Base-by-base conservation (phyloP, 2,888 invertebrate species). In the Adelognathus sp. region DNA sequence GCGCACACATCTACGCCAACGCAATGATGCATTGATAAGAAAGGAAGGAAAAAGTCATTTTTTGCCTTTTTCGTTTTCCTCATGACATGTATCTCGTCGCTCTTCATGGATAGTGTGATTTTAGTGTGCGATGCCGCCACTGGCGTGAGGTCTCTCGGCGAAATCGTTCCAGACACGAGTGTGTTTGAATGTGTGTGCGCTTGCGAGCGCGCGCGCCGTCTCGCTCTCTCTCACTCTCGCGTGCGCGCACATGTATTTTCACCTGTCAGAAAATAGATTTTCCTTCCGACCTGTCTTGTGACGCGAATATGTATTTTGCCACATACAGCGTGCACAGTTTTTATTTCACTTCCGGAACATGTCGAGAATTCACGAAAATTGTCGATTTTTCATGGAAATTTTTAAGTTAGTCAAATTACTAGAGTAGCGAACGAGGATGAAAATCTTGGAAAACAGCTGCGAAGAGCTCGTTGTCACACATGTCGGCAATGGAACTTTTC, bases 241-340 rank as follows among this genome's bases (percentile, higher is more conserved):
- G 60, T 75, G 41, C 70, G 70, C 70, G 70, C 70, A 74, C 74
- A 79, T 74, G 78, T 74, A 70, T 79, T 79, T 74, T 79, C 79
- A 79, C 74, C 70, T 71, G 74, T 74, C 74, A 61, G 63, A 79
- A 74, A 74, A 79, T 74, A 61, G 74, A 79, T 66, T 71, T 70
- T 79, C 61, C 31, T 18, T 31, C 9, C 39, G 69, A 73, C 27
- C 33, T 33, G 70, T 61, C 61, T 50, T 7, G 18, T n/a, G n/a
- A n/a, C n/a, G 27, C 31, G 27, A 29, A n/a, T n/a, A n/a, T n/a
- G n/a, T n/a, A n/a, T n/a, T n/a, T n/a, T n/a, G n/a, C n/a, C n/a
- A n/a, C n/a, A n/a, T n/a, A n/a, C n/a, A n/a, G n/a, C n/a, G n/a
- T n/a, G n/a, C n/a, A n/a, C n/a, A n/a, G n/a, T n/a, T n/a, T n/a